Evolutionary conservation across 2,797 vertebrate species (phyloP).

Genomic region (Crocidura indochinensis): DNA sequence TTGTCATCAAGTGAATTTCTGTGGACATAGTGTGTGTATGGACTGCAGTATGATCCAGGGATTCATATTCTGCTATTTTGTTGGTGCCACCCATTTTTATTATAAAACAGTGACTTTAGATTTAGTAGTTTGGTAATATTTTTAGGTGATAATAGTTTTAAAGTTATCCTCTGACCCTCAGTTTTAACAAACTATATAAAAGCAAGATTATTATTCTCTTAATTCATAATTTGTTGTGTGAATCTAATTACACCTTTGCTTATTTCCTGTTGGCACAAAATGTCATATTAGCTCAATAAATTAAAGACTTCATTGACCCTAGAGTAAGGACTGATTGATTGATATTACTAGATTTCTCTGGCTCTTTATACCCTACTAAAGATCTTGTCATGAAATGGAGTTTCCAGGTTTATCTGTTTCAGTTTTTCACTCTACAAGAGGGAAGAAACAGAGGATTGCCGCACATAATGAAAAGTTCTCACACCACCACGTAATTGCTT

Average conservation of each 20-base stretch:
- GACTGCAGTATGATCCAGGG: neutral
- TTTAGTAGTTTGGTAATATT: neutral
- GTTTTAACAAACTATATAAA: neutral
- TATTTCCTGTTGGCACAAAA: neutral
- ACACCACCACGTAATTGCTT: neutral
- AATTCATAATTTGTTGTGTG: neutral
- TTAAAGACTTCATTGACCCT: rapidly evolving
- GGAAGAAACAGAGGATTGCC: neutral
- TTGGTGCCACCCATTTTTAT: neutral
- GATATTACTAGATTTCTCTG: neutral
- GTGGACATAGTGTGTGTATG: neutral
- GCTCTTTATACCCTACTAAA: neutral
- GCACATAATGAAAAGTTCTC: rapidly evolving
- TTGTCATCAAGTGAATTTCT: neutral
- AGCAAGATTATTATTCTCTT: neutral
- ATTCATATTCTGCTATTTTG: neutral
- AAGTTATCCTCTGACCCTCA: neutral
- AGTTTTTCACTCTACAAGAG: neutral
- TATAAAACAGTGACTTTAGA: neutral
- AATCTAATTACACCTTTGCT: neutral
- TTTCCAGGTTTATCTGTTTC: no score
- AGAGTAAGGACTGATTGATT: neutral
- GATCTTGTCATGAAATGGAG: neutral
- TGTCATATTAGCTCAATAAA: neutral
- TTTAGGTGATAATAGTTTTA: constrained; percentile 43